Percentiles rank a stretch among this genome's conserved stretches.
Conservation (phyloP, 2,113 vertebrate genomes). For the Alethe diademata region DNA sequence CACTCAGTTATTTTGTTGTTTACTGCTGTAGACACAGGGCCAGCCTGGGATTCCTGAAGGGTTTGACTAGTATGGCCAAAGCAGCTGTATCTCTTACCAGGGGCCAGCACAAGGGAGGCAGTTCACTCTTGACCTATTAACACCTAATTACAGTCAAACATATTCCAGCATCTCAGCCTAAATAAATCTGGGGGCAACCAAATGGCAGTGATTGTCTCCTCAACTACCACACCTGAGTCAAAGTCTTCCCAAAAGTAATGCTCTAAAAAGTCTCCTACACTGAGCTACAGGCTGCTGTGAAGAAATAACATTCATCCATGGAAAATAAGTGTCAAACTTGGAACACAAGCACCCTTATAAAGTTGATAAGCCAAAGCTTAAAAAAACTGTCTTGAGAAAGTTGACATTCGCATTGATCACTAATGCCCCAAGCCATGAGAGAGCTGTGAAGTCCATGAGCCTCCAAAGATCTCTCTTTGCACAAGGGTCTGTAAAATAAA, state of each 20-base stretch:
- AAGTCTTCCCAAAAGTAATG: background rate
- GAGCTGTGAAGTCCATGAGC: background rate
- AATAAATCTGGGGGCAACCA: background rate
- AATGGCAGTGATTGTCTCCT: background rate
- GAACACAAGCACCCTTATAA: background rate
- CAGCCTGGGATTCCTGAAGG: background rate
- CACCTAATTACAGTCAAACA: background rate
- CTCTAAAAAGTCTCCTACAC: background rate
- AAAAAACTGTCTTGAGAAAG: background rate
- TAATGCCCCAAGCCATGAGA: background rate
- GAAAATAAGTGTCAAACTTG: background rate
- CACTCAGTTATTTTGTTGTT: background rate
- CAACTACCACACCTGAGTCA: background rate
- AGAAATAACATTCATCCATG: background rate
- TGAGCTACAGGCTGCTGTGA: background rate
- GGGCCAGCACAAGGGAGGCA: background rate
- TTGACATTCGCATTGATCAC: background rate
- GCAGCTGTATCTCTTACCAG: background rate
- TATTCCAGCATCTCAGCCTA: background rate
- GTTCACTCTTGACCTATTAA: background rate
- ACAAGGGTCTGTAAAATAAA: background rate
- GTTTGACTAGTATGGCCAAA: background rate
- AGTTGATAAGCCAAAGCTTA: background rate
- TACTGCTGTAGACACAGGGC: background rate
- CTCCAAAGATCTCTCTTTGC: background rate